Percentiles rank a stretch among this genome's conserved stretches.
Evolutionary conservation across 2,888 invertebrate genomes (phyloP).

Genomic region (Calameuta filiformis): DNA sequence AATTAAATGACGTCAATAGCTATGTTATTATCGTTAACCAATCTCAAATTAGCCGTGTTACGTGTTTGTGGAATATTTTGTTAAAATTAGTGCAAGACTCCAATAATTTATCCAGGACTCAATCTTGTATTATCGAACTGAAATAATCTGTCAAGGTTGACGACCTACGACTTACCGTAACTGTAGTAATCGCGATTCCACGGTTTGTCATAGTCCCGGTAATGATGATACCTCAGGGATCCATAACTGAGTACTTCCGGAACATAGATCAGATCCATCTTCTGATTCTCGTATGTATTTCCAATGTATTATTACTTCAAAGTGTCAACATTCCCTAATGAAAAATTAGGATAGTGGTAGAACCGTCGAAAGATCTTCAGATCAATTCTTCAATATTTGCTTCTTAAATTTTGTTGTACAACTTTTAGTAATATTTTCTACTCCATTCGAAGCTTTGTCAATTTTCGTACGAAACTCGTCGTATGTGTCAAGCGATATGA

Average conservation of each 20-base stretch:
- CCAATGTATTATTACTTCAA: not conserved
- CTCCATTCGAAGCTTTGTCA: not conserved
- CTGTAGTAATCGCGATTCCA: slow-evolving; percentile 60
- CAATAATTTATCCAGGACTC: not conserved
- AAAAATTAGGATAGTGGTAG: not conserved
- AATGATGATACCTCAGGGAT: slow-evolving; percentile 65
- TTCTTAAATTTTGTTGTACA: not conserved
- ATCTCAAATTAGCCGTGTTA: not conserved
- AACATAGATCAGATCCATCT: slow-evolving; percentile 71
- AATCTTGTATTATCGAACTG: not conserved
- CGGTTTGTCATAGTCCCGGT: slow-evolving; percentile 69
- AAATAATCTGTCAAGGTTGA: not conserved
- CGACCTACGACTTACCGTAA: slow-evolving; percentile 43
- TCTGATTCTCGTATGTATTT: not conserved
- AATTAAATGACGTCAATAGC: not conserved
- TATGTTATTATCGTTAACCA: not conserved
- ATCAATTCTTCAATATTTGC: not conserved
- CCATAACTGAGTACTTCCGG: slow-evolving; percentile 70
- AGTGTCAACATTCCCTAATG: not conserved
- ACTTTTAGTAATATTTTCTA: not conserved
- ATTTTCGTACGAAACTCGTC: not conserved
- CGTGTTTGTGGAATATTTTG: not conserved
- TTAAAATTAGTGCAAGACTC: no score
- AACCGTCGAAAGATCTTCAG: not conserved
- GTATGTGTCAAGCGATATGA: not conserved